phyloP scores from a whole-genome alignment of 2,888 invertebrate species.

The Dynastes maya region DNA sequence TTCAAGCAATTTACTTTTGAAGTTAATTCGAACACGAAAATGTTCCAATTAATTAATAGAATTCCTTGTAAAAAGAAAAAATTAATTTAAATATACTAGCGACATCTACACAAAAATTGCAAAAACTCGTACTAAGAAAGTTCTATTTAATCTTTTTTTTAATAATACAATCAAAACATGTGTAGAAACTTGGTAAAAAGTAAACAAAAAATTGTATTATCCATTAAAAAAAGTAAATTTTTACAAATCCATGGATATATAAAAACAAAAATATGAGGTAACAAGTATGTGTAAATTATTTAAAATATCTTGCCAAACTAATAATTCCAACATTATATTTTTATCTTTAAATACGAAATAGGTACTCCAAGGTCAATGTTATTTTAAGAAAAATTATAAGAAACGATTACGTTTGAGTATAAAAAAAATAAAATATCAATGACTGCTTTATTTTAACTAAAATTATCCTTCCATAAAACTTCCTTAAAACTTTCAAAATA shows the following conservation, averaged over 20 bases:
- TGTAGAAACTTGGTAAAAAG: no score
- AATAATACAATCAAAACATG: no score
- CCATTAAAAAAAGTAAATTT: no score
- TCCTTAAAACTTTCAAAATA: not conserved
- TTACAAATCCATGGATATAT: no score
- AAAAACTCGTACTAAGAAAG: not conserved
- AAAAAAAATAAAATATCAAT: no score
- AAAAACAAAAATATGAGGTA: not conserved
- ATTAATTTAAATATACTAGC: not conserved
- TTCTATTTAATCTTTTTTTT: no score
- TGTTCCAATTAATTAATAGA: no score
- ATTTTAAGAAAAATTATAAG: conserved; percentile 29
- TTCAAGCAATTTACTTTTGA: no score
- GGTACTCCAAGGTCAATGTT: conserved; percentile 35
- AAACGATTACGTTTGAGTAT: not conserved
- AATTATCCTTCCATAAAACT: not conserved
- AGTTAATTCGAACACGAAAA: no score
- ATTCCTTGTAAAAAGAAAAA: no score
- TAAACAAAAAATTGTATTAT: no score
- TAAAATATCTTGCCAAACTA: not conserved
- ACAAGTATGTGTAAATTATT: not conserved
- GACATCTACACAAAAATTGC: not conserved
- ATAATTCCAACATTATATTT: not conserved
- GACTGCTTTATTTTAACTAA: not conserved
- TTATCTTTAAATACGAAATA: conserved; percentile 16